phyloP scores from a whole-genome alignment of 2,888 invertebrate species.

The Colletes collaris region DNA sequence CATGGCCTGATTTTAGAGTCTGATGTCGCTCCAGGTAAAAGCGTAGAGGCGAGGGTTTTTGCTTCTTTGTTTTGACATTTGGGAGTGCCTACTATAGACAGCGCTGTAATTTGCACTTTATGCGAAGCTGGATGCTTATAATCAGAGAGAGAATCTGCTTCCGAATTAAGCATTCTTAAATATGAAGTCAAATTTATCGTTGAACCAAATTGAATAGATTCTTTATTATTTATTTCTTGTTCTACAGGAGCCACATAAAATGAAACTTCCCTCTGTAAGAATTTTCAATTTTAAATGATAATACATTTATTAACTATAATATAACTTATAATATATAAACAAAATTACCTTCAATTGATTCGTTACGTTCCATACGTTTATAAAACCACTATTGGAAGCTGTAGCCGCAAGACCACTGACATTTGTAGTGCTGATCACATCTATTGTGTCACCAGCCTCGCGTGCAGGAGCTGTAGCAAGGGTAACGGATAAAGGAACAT shows the following conservation, averaged over 20 bases:
- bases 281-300: not conserved
- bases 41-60: slow-evolving; percentile 62
- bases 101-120: slow-evolving; percentile 83
- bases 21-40: slow-evolving; percentile 57
- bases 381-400: slow-evolving; percentile 84
- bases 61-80: slow-evolving; percentile 63
- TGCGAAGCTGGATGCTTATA: slow-evolving; percentile 72
- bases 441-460: slow-evolving; percentile 78
- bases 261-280: slow-evolving; percentile 83
- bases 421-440: slow-evolving; percentile 80
- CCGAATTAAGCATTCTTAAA: slow-evolving; percentile 73
- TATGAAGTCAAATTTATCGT: slow-evolving; percentile 75
- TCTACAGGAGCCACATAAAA: slow-evolving; percentile 82
- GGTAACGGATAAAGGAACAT: slow-evolving; percentile 92
- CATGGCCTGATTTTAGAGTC: slow-evolving; percentile 82
- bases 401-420: slow-evolving; percentile 83
- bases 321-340: not conserved
- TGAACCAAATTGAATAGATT: slow-evolving; percentile 77
- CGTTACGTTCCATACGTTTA: slow-evolving; percentile 93
- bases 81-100: slow-evolving; percentile 82
- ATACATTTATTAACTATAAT: not conserved
- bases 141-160: slow-evolving; percentile 74
- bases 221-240: slow-evolving; percentile 79
- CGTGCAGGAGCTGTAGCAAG: slow-evolving; percentile 83
- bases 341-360: slow-evolving; percentile 86